A percentile compares a stretch with the other conserved stretches of the same genome.
These are phyloP conservation scores for Dissostichus mawsoni DNA, from an alignment of 2,113 vertebrate species.

Conservation along the genomic window DNA sequence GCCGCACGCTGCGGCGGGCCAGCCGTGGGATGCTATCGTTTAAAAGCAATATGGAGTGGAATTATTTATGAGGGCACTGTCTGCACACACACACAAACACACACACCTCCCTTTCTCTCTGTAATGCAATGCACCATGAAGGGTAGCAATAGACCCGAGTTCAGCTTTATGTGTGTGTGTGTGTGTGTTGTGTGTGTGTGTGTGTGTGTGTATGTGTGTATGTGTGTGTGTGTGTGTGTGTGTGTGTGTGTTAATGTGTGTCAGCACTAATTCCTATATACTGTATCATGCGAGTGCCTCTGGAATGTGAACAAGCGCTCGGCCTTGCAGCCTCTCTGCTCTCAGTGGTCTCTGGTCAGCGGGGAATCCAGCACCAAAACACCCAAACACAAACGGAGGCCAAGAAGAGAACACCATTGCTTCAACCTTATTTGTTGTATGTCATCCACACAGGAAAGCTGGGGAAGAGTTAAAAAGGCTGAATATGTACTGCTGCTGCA, in stretches of 20 bases:
- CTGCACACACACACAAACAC: slow-evolving; percentile 16
- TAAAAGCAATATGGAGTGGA: slow-evolving; percentile 79
- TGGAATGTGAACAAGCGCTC: slow-evolving; percentile 41
- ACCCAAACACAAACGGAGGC: neutral
- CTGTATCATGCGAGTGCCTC: slow-evolving; percentile 21
- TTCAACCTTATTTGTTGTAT: neutral
- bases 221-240: neutral
- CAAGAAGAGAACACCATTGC: neutral
- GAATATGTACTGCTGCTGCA: no score
- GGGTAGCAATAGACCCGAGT: slow-evolving; percentile 56
- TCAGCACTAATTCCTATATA: slow-evolving; percentile 24
- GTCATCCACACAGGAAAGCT: neutral
- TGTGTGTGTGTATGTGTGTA: neutral
- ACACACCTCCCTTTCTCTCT: slow-evolving; percentile 32
- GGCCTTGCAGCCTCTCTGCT: slow-evolving; percentile 2
- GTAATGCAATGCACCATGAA: slow-evolving; percentile 63
- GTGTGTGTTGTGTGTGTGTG: slow-evolving; percentile 22
- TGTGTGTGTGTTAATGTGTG: neutral
- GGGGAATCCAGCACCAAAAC: slow-evolving; percentile 9
- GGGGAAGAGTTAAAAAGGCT: neutral
- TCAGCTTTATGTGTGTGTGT: slow-evolving; percentile 19
- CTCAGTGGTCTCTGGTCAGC: slow-evolving; percentile 13
- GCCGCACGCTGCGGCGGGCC: slow-evolving; percentile 52
- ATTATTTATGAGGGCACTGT: slow-evolving; percentile 74
- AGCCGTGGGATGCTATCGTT: slow-evolving; percentile 75